phyloP scores from a whole-genome alignment of 2,888 invertebrate genomes.

The Strigamia crassipes region DNA sequence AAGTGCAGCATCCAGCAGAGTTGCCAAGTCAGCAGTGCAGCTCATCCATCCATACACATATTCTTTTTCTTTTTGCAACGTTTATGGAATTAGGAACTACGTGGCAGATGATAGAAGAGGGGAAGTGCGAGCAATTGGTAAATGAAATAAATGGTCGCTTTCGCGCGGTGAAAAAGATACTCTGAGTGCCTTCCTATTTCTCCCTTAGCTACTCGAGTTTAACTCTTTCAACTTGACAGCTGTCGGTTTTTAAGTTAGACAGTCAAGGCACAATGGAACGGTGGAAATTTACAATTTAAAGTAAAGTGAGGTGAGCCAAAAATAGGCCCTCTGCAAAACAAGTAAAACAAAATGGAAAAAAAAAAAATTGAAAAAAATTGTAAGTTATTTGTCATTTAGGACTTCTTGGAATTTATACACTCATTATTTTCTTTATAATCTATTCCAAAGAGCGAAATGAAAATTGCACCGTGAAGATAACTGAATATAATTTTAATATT shows the following conservation, averaged over 20 bases:
- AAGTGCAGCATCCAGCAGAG: slow-evolving; percentile 15
- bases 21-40: slow-evolving; percentile 13
- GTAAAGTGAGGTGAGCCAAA: background rate
- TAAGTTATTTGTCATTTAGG: too few species aligned
- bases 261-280: background rate
- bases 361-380: too few species aligned
- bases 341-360: too few species aligned
- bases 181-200: background rate
- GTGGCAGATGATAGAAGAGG: slow-evolving; percentile 15
- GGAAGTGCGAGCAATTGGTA: slow-evolving; percentile 11
- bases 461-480: too few species aligned
- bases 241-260: background rate
- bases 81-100: slow-evolving; percentile 21
- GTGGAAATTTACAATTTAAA: background rate
- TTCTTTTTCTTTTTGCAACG: background rate
- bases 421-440: too few species aligned
- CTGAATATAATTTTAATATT: too few species aligned
- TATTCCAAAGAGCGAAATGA: too few species aligned
- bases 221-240: background rate
- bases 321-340: too few species aligned
- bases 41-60: slow-evolving; percentile 11
- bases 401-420: too few species aligned
- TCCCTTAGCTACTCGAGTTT: background rate
- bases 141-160: background rate
- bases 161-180: background rate